Percentiles rank a stretch among this genome's conserved stretches.
phyloP scores from a whole-genome alignment of 2,113 vertebrate genomes.

The Leptodactylus fuscus region DNA sequence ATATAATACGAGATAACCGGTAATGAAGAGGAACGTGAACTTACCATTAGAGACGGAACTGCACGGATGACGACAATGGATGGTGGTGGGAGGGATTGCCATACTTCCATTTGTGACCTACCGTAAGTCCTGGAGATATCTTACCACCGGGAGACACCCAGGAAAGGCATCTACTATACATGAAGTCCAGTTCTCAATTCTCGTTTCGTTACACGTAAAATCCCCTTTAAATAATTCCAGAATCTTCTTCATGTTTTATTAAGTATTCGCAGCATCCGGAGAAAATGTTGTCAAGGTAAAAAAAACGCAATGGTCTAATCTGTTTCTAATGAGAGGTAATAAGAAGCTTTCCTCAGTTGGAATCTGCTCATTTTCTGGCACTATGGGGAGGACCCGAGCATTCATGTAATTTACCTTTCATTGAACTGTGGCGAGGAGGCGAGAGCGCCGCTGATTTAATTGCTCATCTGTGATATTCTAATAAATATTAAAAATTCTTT shows the following conservation, averaged over 20 bases:
- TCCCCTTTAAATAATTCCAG: too few species aligned
- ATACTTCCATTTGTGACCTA: too few species aligned
- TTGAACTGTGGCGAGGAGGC: slow-evolving; percentile 42
- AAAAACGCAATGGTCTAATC: slow-evolving; percentile 4
- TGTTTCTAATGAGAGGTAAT: slow-evolving; percentile 46
- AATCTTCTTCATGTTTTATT: slow-evolving; percentile 29
- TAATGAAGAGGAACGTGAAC: too few species aligned
- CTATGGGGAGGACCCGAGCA: slow-evolving; percentile 17
- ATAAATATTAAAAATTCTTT: slow-evolving; percentile 53
- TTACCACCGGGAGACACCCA: too few species aligned
- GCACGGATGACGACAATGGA: too few species aligned
- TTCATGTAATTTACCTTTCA: slow-evolving; percentile 48
- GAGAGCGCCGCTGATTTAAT: slow-evolving; percentile 19
- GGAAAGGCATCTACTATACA: too few species aligned
- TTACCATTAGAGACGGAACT: too few species aligned
- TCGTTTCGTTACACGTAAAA: too few species aligned
- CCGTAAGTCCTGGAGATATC: too few species aligned
- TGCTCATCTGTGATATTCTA: slow-evolving; percentile 44
- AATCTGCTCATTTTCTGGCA: not conserved
- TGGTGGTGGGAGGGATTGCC: too few species aligned
- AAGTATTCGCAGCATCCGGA: slow-evolving; percentile 40
- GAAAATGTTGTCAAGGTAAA: not conserved
- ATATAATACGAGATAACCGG: too few species aligned
- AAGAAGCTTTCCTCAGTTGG: slow-evolving; percentile 23
- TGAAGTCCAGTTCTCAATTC: too few species aligned